Evolutionary conservation across 2,888 invertebrate species (phyloP).

Genomic region (Rotaria macrura): DNA sequence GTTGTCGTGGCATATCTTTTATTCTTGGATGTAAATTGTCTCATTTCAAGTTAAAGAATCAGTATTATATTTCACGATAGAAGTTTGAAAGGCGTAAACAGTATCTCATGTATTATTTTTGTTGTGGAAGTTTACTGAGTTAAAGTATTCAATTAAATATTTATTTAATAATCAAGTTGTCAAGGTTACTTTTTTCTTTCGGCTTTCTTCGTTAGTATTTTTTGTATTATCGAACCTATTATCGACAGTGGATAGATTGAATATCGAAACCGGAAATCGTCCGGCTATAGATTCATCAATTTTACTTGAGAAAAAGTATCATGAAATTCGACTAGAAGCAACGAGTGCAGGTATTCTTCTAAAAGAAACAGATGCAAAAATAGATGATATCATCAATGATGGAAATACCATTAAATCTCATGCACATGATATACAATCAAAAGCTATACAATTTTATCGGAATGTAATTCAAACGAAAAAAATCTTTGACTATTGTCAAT

Average conservation of each 20-base stretch:
- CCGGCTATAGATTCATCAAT: neutral
- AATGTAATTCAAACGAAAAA: neutral
- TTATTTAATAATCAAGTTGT: neutral
- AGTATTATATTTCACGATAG: too few species aligned
- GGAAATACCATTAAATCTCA: neutral
- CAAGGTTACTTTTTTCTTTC: neutral
- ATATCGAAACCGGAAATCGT: neutral
- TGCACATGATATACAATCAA: neutral
- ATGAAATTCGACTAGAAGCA: neutral
- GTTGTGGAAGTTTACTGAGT: too few species aligned
- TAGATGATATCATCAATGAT: neutral
- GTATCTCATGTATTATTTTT: too few species aligned
- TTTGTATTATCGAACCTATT: neutral
- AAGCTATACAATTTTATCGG: neutral
- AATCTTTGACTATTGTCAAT: neutral
- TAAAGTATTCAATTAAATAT: neutral
- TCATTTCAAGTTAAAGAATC: too few species aligned
- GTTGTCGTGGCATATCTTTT: too few species aligned
- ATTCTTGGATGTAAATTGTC: too few species aligned
- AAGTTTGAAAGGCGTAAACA: neutral
- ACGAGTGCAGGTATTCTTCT: neutral
- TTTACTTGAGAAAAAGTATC: neutral
- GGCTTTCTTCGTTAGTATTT: neutral
- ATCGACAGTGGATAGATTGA: neutral
- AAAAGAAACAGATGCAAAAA: constrained; percentile 7